Base-by-base conservation (phyloP, 2,888 invertebrate species). In the Meteorus cinctellus region DNA sequence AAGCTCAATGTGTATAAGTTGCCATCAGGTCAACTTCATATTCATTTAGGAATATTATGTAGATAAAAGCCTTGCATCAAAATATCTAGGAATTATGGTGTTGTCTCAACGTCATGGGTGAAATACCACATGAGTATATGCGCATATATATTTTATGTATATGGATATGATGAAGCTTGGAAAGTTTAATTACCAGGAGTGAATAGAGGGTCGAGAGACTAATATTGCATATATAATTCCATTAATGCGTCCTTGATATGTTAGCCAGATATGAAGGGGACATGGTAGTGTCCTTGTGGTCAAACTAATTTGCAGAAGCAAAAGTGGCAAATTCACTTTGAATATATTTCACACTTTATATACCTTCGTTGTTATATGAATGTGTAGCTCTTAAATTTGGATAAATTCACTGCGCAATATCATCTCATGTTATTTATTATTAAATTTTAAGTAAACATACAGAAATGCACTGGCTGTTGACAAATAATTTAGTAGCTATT, bases 41-140 rank as follows among this genome's bases (percentile, higher is more conserved):
- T n/a, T 48, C n/a, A 5, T 48, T n/a, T 4, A n/a, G 48, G 48
- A 16, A 24, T 55, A 19, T 12, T 12, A n/a, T 4, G 4, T 67
- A 60, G 31, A 75, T 66, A 71, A 71, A 71, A 65, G 41, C 48
- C 1, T 19, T 16, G 14, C 71, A 36, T 66, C 66, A 71, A 71
- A 75, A 66, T n/a, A 55, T 65, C 66, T 41, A 66, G 75, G 66
- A 75, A 75, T 75, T 71, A 75, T 71, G 60, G 60, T 59, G 51
- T 63, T 27, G 55, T 63, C 41, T 41, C 66, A 36, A 66, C 65
- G 16, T 45, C 51, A 19, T 34, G 51, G 51, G 36, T 34, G 36
- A 55, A 51, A 55, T 55, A 59, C 24, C 19, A 48, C 48, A 29
- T 24, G 45, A 45, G 27, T 45, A 36, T 16, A 59, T n/a, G 31